Conservation (phyloP, 1,140 invertebrate genomes). For the Anoplolepis gracilipes region DNA sequence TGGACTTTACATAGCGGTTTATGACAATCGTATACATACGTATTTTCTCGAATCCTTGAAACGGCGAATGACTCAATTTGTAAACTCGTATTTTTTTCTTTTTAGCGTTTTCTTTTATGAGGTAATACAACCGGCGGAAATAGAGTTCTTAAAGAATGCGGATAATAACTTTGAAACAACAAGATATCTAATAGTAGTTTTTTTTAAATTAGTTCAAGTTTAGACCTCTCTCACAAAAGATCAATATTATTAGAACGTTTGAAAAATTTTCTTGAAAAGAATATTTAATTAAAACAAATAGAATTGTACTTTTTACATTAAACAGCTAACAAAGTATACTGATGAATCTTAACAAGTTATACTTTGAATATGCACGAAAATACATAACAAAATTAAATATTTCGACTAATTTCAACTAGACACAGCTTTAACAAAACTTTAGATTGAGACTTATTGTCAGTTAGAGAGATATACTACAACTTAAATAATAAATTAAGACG, state of each 20-base stretch:
- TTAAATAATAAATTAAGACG: slow-evolving; percentile 28
- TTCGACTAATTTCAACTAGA: not conserved
- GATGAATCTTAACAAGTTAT: not conserved
- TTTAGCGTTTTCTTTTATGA: not conserved
- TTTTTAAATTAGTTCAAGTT: not conserved
- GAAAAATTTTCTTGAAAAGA: not conserved
- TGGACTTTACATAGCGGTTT: slow-evolving; percentile 12
- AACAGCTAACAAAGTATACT: not conserved
- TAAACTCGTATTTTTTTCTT: slow-evolving; percentile 8
- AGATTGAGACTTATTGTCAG: not conserved
- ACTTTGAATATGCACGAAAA: too few species aligned
- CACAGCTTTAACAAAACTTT: slow-evolving; percentile 10
- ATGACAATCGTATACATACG: slow-evolving; percentile 4
- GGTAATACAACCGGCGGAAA: not conserved
- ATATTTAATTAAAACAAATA: not conserved
- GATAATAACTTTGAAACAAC: not conserved
- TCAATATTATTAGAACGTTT: not conserved
- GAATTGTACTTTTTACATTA: not conserved
- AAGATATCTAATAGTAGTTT: not conserved
- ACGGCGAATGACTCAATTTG: not conserved
- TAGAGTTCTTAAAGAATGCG: not conserved
- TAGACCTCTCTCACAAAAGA: too few species aligned
- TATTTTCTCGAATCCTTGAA: slow-evolving; percentile 7
- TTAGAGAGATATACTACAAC: slow-evolving; percentile 6
- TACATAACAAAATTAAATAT: not conserved